These are phyloP conservation scores for Meles meles DNA, from an alignment of 2,113 vertebrate species.

Conservation along the genomic window DNA sequence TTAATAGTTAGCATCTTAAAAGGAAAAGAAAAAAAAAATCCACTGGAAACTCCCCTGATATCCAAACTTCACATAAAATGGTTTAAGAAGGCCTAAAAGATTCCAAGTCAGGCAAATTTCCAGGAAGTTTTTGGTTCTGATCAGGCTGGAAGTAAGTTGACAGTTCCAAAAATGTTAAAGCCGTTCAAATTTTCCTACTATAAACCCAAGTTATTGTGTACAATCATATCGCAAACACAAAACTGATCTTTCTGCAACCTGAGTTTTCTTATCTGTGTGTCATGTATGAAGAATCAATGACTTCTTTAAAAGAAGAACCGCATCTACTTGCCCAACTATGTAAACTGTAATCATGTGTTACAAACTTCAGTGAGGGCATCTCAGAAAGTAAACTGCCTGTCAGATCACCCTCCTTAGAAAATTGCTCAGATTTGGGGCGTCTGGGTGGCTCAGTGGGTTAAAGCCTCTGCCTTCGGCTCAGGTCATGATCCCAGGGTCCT, in stretches of 20 bases:
- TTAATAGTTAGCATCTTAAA: neutral
- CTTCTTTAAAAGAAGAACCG: neutral
- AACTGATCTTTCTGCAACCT: neutral
- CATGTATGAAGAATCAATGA: neutral
- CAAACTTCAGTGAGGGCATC: neutral
- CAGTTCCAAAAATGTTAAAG: neutral
- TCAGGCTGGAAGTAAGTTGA: neutral
- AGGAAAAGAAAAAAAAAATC: neutral
- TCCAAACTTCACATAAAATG: neutral
- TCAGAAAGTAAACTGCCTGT: neutral
- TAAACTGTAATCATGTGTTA: neutral
- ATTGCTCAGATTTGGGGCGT: neutral
- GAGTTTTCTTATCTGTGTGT: neutral
- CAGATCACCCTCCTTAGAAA: neutral
- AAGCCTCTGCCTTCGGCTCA: too few species aligned
- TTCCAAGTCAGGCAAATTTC: neutral
- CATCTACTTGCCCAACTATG: neutral
- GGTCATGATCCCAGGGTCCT: too few species aligned
- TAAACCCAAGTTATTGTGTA: neutral
- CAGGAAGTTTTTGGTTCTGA: neutral
- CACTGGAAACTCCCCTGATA: constrained; percentile 22
- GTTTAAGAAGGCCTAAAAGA: constrained; percentile 28
- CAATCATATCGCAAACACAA: neutral
- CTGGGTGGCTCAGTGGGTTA: too few species aligned
- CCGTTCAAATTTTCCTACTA: neutral